Evolutionary conservation across 92 coral and sea anemone genomes (phyloP), one percentile per base, ranked within the genome.

Genomic region (Epizoanthus fatuus): DNA sequence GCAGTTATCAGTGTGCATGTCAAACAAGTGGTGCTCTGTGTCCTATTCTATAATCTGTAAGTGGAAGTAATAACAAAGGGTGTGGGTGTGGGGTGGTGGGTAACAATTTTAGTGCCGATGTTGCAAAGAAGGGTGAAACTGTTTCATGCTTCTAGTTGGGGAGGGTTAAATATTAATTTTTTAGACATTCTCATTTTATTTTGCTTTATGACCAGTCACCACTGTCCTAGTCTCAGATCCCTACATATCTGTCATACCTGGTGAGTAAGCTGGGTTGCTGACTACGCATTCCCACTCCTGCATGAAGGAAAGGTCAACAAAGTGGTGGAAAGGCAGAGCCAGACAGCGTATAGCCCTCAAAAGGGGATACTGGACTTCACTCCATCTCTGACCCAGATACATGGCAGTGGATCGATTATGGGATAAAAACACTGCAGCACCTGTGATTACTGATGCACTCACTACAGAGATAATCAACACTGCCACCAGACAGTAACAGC

Each of bases 261-360:
- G 91, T 16, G 35, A 40, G 72, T 47, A 93, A 14, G 81, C 76
- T 20, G 98, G 98, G 78, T 94, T 94, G n/a, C 88, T 75, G 25
- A 94, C 69, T 47, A 94, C 72, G 40, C 98, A 94, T 4, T 94
- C 98, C 98, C 94, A 94, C 5, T 72, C 65, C 57, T 93, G 69
- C 52, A 84, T 20, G 39, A 53, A 55, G 64, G 91, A 56, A 49
- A 94, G 60, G 85, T 94, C 91, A 54, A 86, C 74, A 72, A 79
- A 67, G 3, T 42, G 81, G 54, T 94, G 98, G 6, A 94, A 3
- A 4, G 98, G 98, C 32, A 94, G 78, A 10, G 92, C 71, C n/a
- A 84, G 58, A 5, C 67, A 51, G 40, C 98, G 93, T 15, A 90
- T 47, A 0, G 70, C 19, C 51, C 98, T 58, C 65, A 90, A 75